Evolutionary conservation across 2,888 invertebrate species (phyloP).

Genomic region (Litoditis marina): DNA sequence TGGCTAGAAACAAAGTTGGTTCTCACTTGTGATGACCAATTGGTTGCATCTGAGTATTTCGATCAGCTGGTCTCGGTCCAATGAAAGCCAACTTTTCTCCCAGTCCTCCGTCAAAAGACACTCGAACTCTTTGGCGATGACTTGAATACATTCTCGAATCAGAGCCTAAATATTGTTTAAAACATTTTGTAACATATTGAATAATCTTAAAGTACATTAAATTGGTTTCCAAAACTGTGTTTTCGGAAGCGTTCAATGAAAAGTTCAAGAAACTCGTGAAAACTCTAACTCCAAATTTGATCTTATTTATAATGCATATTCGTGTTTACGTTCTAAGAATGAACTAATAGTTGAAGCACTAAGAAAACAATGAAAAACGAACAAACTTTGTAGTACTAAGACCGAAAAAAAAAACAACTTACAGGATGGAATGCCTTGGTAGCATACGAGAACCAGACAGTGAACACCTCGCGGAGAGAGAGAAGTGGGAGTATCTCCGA

Average conservation of each 20-base stretch:
- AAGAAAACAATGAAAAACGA: no score
- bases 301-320: no score
- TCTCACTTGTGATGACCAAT: conserved; percentile 58
- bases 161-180: no score
- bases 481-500: conserved; percentile 62
- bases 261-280: no score
- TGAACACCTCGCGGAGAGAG: conserved; percentile 64
- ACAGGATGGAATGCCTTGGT: conserved; percentile 61
- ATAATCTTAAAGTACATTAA: no score
- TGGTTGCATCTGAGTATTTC: conserved; percentile 63
- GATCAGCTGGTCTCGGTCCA: conserved; percentile 64
- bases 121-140: conserved; percentile 52
- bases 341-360: no score
- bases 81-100: conserved; percentile 60
- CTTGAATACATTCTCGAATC: conserved; percentile 49
- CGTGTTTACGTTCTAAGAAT: no score
- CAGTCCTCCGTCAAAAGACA: conserved; percentile 61
- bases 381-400: no score
- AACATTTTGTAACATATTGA: no score
- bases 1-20: not conserved
- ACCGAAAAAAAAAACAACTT: not conserved
- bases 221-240: no score
- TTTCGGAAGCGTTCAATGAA: no score
- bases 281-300: no score
- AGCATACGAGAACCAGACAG: conserved; percentile 65